phyloP scores from a whole-genome alignment of 2,888 invertebrate species.

The Heteromyza rotundicornis region DNA sequence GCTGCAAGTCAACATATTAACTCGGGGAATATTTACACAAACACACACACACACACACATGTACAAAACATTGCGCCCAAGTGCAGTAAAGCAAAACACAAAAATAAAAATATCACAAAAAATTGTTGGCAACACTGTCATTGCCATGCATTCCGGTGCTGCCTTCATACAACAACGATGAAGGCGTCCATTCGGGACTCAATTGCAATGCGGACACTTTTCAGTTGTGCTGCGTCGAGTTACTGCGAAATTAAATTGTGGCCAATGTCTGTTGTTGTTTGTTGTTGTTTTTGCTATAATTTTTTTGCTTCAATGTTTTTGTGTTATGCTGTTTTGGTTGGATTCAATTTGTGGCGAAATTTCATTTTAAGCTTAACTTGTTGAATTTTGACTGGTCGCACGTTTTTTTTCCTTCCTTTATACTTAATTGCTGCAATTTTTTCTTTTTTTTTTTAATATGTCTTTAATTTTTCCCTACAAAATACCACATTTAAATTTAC shows the following conservation, averaged over 20 bases:
- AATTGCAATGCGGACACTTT: slow-evolving; percentile 20
- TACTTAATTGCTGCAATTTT: too few relatives aligned
- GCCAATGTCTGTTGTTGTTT: slow-evolving; percentile 33
- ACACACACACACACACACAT: too few relatives aligned
- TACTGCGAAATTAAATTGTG: slow-evolving; percentile 27
- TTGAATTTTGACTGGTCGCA: too few relatives aligned
- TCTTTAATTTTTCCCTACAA: too few relatives aligned
- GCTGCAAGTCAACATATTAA: slow-evolving; percentile 40
- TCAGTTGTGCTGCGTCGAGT: slow-evolving; percentile 29
- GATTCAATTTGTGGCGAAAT: too few relatives aligned
- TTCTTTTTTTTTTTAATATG: too few relatives aligned
- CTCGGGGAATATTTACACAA: slow-evolving; percentile 49
- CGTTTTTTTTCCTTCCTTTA: too few relatives aligned
- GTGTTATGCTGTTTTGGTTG: too few relatives aligned
- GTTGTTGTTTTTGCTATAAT: too few relatives aligned
- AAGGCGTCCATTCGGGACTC: not conserved
- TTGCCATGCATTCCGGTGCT: slow-evolving; percentile 12
- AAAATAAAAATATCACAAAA: slow-evolving; percentile 21
- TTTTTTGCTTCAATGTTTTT: too few relatives aligned
- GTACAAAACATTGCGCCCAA: slow-evolving; percentile 35
- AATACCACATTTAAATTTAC: too few relatives aligned
- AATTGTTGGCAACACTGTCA: slow-evolving; percentile 15
- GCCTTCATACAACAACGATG: not conserved
- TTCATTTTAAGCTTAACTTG: too few relatives aligned
- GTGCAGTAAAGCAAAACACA: slow-evolving; percentile 41